Evolutionary conservation across 2,888 invertebrate species (phyloP), one percentile per base, ranked within the genome.

Genomic region (Noctua comes): DNA sequence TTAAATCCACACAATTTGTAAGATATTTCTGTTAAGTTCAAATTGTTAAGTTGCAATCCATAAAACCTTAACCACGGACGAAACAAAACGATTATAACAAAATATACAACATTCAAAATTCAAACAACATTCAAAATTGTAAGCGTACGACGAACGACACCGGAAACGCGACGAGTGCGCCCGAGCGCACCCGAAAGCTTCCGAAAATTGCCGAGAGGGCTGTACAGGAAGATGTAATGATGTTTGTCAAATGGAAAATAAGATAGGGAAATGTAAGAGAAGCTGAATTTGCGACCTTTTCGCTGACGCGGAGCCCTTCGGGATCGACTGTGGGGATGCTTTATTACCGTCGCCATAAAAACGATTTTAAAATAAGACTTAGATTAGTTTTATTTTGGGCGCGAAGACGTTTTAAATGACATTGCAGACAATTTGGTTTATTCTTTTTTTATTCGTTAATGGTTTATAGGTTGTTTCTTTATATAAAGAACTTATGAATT

Each of bases 171-270:
- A 91, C 90, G 94, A 93, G 91, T 88, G 84, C 92, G 90, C 91
- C 92, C 95, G 95, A 94, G 90, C 91, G 91, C 91, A 77, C 90
- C 92, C 94, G 93, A 94, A 91, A 91, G 92, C 93, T 91, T 91
- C 93, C 93, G 93, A 93, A 93, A 92, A 93, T 93, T 93, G 91
- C 90, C 92, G 91, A 91, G 92, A 93, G 93, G 94, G 93, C 92
- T 91, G 90, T 92, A 91, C 94, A 94, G 96, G 96, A 96, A 95
- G 94, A 95, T 95, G 96, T 96, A 96, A 96, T 96, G 96, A 96
- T 96, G 97, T 96, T 96, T 96, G 97, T 96, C 96, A 96, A 96
- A 97, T 96, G 96, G 96, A 96, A 97, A 97, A 97, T 96, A 96
- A 96, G 96, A 96, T 96, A 97, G 97, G 96, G 96, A 96, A 96